Evolutionary conservation across 2,888 invertebrate species (phyloP).

Genomic region (Bhutanitis thaidina): DNA sequence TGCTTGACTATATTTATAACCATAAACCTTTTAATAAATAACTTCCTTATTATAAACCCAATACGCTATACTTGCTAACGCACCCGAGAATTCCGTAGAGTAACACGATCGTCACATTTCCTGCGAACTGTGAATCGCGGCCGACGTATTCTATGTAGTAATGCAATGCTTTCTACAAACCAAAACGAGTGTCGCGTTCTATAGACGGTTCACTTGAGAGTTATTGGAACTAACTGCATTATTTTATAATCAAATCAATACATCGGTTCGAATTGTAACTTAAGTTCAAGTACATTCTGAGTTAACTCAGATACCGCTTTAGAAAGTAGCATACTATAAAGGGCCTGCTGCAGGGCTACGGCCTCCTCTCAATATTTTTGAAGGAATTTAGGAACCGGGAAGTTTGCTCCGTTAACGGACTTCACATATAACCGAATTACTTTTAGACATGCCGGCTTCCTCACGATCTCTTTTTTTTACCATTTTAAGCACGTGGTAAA

Average conservation of each 20-base stretch:
- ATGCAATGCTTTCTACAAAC: slow-evolving; percentile 63
- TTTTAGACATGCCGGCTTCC: too few species aligned
- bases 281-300: too few species aligned
- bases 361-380: too few species aligned
- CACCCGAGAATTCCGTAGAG: slow-evolving; percentile 43
- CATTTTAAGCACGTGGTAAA: too few species aligned
- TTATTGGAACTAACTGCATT: slow-evolving; percentile 4
- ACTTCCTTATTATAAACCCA: slow-evolving; percentile 20
- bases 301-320: too few species aligned
- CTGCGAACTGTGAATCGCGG: slow-evolving; percentile 51
- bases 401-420: too few species aligned
- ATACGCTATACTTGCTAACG: slow-evolving; percentile 36
- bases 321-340: too few species aligned
- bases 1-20: not conserved
- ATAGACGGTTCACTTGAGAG: slow-evolving; percentile 25
- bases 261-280: not conserved
- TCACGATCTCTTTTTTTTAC: too few species aligned
- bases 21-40: not conserved
- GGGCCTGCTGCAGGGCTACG: too few species aligned
- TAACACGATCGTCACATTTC: slow-evolving; percentile 56
- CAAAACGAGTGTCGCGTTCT: slow-evolving; percentile 41
- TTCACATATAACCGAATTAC: too few species aligned
- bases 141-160: slow-evolving; percentile 47
- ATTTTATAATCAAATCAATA: not conserved
- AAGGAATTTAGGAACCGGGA: too few species aligned